Evolutionary conservation across 1,140 invertebrate genomes (phyloP).

Genomic region (Coenobita brevimanus): DNA sequence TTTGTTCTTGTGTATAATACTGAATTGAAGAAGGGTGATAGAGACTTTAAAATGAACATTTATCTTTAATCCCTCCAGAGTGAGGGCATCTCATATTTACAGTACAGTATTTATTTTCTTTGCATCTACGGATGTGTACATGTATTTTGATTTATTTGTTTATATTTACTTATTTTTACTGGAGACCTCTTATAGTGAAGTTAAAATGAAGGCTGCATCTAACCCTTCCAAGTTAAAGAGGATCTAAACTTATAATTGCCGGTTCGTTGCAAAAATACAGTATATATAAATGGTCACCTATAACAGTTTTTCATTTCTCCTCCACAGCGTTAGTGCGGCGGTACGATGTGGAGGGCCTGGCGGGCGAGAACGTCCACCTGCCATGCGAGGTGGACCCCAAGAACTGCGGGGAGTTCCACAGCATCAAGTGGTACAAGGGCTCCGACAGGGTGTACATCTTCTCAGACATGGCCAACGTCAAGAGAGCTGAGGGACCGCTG

Average conservation of each 20-base stretch:
- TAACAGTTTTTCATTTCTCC: background rate
- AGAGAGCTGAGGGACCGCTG: constrained; percentile 83
- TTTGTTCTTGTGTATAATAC: no score
- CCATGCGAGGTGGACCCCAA: constrained; percentile 84
- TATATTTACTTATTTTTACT: no score
- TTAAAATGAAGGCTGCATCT: background rate
- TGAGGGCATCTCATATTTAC: no score
- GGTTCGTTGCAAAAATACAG: background rate
- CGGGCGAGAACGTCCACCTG: constrained; percentile 80
- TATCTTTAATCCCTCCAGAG: no score
- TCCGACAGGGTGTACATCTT: constrained; percentile 87
- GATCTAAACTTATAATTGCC: background rate
- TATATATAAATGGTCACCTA: background rate
- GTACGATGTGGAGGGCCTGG: constrained; percentile 75
- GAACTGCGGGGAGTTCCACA: constrained; percentile 87
- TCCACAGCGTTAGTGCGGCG: constrained; percentile 55
- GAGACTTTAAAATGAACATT: no score
- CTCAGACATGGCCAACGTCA: constrained; percentile 83
- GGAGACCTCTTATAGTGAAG: no score
- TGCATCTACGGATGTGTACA: no score
- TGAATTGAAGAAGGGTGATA: no score
- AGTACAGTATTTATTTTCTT: no score
- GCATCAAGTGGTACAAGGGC: constrained; percentile 91
- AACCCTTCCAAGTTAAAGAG: background rate
- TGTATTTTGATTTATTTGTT: no score